Evolutionary conservation across 2,113 vertebrate genomes (phyloP), one percentile per base, ranked within the genome.

Genomic region (Hipposideros armiger): DNA sequence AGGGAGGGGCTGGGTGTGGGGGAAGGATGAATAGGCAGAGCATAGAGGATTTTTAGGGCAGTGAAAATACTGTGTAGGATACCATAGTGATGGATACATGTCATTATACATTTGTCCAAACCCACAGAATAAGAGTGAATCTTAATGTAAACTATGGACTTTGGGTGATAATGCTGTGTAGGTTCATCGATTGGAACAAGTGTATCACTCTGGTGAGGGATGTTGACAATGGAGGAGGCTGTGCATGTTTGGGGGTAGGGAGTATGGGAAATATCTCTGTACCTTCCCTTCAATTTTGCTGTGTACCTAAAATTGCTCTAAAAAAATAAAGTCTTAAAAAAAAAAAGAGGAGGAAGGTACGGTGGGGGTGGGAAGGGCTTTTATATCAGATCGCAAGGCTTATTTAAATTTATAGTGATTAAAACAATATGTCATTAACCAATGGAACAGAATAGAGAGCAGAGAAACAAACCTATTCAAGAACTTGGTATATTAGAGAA

Each of bases 351-450:
- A 36, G 36, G 36, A 56, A 80, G 24, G 54, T 81, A 58, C 60
- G 50, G 45, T 72, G 50, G 11, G n/a, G 19, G 22, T 20, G 10
- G 56, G 45, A 22, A 42, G 36, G 20, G n/a, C n/a, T 85, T 73
- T 54, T 92, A 30, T 30, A 92, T 32, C 47, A 86, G 36, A 78
- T 30, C 36, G 40, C 50, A 64, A 54, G n/a, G 28, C 14, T 73
- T 78, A 72, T 83, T 83, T 72, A 91, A 60, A 81, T 67, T 72
- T 69, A 87, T 4, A 78, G 64, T 78, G 70, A 87, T 62, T 80
- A 40, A 81, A 93, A 87, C 40, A 80, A 4, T 66, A 87, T 58
- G 50, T 88, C 56, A 54, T 20, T 73, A 56, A 82, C n/a, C n/a
- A 73, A 81, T 1, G 22, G 24, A 87, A 69, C 72, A 94, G 22